Conservation (phyloP, 2,797 vertebrate genomes). For the Calcarius lapponicus region DNA sequence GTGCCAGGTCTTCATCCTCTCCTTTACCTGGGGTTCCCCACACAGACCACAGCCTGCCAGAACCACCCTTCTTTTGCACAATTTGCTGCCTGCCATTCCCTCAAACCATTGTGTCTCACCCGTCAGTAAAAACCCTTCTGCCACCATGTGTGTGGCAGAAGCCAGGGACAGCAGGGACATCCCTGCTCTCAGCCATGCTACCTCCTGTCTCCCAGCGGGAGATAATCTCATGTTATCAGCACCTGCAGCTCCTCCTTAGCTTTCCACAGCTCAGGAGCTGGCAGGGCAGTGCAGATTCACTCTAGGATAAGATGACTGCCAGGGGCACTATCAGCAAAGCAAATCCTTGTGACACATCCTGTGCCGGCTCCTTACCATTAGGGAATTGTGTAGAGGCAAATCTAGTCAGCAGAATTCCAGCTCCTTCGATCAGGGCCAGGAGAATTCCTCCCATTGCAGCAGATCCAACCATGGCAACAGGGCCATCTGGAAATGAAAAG, state of each 20-base stretch:
- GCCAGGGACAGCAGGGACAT: neutral
- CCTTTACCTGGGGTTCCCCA: neutral
- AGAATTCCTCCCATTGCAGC: constrained; percentile 96
- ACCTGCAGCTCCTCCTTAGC: neutral
- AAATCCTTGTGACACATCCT: neutral
- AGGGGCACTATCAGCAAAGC: neutral
- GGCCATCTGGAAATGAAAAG: constrained; percentile 81
- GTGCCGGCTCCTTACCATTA: constrained; percentile 81
- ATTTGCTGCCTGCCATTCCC: neutral
- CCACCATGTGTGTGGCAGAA: neutral
- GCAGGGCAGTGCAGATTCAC: neutral
- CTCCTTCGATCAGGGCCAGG: constrained; percentile 94
- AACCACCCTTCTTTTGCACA: neutral
- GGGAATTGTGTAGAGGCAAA: constrained; percentile 93
- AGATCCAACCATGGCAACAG: constrained; percentile 95
- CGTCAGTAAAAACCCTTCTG: neutral
- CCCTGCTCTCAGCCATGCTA: neutral
- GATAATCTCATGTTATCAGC: neutral
- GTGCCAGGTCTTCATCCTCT: too few species aligned
- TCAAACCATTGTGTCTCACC: neutral
- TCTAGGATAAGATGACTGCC: neutral
- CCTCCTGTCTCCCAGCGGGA: neutral
- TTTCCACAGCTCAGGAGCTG: neutral
- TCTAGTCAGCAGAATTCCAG: constrained; percentile 92
- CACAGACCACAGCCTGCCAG: accelerated